Evolutionary conservation across 1,140 invertebrate species (phyloP), one percentile per base, ranked within the genome.

Genomic region (Micrasema minimum): DNA sequence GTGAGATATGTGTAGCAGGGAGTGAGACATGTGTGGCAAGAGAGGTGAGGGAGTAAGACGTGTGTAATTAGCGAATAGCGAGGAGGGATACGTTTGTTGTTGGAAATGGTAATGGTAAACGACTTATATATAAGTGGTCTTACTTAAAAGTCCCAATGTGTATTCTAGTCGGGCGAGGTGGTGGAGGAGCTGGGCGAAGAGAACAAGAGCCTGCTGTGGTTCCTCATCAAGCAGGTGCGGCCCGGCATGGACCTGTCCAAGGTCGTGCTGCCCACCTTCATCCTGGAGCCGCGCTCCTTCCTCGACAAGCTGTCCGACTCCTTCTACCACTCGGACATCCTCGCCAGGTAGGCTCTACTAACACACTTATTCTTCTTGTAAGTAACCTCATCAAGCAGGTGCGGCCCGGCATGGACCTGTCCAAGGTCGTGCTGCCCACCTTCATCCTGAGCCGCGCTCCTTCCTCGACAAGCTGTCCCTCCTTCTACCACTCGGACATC

Each of bases 171-270:
- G 70, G 94, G 94, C 3, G 95, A 96, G 79, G 90, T 96, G 76
- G 93, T 95, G 1, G 92, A 97, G 79, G 95, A 97, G 80, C 87
- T 98, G 23, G 92, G 92, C 11, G 96, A 98, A 57, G 96, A 97
- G 80, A 96, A 98, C 83, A 97, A 97, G 80, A 96, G 93, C 20
- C 83, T 98, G 31, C 92, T 98, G 77, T 97, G 96, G 95, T 95
- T 92, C 77, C 86, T 98, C 14, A 85, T 98, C 76, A 97, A 97
- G 82, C 96, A 98, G 88, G 94, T 97, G 76, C 87, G 95, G 20
- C 96, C 96, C 16, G 96, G 96, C 16, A 97, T 97, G 96, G 96
- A 97, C 84, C 83, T 98, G n/a, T 96, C 94, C 55, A 96, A 96
- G 83, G 96, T 98, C 26, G 95, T 96, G 7, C 83, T 98, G 50